Base-by-base conservation (phyloP, 2,113 vertebrate species). In the Lutjanus erythropterus region DNA sequence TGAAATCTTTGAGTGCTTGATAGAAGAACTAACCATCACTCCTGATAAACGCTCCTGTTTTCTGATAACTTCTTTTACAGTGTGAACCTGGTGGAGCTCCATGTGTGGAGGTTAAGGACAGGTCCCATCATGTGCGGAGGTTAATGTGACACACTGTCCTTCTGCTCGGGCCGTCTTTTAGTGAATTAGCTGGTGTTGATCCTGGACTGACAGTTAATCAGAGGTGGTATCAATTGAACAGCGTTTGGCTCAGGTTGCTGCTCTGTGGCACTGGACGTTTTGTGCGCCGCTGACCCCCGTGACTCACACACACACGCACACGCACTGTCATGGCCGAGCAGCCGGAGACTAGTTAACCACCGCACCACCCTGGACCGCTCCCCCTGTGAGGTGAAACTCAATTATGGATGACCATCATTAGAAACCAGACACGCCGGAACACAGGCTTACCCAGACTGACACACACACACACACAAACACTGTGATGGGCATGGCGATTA, bases 321-420 rank as follows among this genome's bases (percentile, higher is more conserved):
- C 42, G 14, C 76, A 19, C 21, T 15, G 44, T 16, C 73, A 71
- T 55, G 14, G 75, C 55, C 55, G 6, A 78, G 68, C 68, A 65
- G 49, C 73, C 39, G 58, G 42, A 68, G 74, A 64, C 75, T 33
- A 16, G 52, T 81, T 83, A 87, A 74, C 71, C 74, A 81, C 72
- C 3, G 46, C 42, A 42, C 83, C 87, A 71, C 79, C 89, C 60
- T 56, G 37, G 88, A 90, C 72, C 47, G 91, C 91, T 83, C 74
- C 49, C 79, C 46, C 89, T 59, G 87, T 70, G 84, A 83, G 83
- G 74, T 33, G 71, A 80, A 27, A 60, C 91, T 96, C 91, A 94
- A 95, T 94, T 95, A 92, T 93, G 73, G 46, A 90, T 91, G 89
- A 89, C 59, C 53, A 79, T 95, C 81, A 89, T 95, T 94, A 94